phyloP scores from a whole-genome alignment of 2,113 vertebrate genomes.

The Tupaia tana region DNA sequence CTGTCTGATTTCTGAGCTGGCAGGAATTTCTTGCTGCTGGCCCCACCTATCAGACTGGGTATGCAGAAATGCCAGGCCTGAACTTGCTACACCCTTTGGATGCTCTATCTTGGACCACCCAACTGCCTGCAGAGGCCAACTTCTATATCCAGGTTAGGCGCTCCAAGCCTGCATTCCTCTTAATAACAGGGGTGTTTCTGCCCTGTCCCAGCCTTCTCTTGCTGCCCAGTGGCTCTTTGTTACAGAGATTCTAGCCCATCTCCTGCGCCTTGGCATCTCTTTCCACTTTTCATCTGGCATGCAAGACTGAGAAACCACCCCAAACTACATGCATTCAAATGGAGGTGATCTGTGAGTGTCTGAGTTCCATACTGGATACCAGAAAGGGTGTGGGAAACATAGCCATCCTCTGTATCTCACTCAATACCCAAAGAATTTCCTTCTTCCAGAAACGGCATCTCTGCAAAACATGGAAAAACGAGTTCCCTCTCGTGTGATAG shows the following conservation, averaged over 20 bases:
- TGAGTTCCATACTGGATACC: neutral
- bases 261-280: neutral
- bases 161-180: constrained; percentile 21
- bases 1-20: constrained; percentile 71
- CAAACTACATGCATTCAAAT: neutral
- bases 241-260: neutral
- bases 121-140: constrained; percentile 55
- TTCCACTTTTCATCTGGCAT: neutral
- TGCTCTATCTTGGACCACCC: constrained; percentile 70
- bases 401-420: neutral
- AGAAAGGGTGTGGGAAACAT: neutral
- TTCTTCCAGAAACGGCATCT: constrained; percentile 41
- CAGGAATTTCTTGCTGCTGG: constrained; percentile 67
- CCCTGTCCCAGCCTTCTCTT: neutral
- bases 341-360: neutral
- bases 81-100: constrained; percentile 74
- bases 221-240: neutral
- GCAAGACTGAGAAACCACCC: neutral
- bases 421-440: neutral
- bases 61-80: constrained; percentile 75
- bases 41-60: constrained; percentile 63
- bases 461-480: neutral
- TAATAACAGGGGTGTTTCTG: neutral
- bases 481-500: neutral
- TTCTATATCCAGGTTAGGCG: constrained; percentile 32